These are phyloP conservation scores for Tholera decimalis DNA, from an alignment of 2,888 invertebrate species.

Conservation along the genomic window DNA sequence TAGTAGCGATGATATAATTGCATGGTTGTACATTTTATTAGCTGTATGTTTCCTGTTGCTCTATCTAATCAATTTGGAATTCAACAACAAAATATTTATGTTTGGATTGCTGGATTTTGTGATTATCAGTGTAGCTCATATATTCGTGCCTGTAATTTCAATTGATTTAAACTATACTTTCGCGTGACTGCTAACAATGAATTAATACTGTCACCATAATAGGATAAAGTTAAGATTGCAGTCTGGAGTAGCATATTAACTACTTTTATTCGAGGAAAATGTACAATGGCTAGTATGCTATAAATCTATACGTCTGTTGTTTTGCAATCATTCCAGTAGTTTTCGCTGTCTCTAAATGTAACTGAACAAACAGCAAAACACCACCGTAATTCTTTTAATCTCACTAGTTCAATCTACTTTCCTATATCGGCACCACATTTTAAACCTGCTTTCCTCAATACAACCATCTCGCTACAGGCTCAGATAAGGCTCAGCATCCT, in stretches of 20 bases:
- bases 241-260: too few relatives aligned
- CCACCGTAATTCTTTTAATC: not conserved
- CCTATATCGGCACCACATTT: slow-evolving; percentile 29
- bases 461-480: slow-evolving; percentile 50
- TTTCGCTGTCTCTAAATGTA: not conserved
- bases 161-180: not conserved
- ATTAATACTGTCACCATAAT: not conserved
- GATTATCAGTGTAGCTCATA: not conserved
- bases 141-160: not conserved
- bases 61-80: slow-evolving; percentile 31
- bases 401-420: slow-evolving; percentile 2
- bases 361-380: not conserved
- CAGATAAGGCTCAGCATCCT: slow-evolving; percentile 69
- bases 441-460: slow-evolving; percentile 52
- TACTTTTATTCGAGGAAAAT: too few relatives aligned
- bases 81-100: slow-evolving; percentile 19
- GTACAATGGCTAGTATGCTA: too few relatives aligned
- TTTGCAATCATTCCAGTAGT: too few relatives aligned
- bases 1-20: slow-evolving; percentile 52
- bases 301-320: not conserved
- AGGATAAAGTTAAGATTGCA: not conserved
- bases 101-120: slow-evolving; percentile 10
- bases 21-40: slow-evolving; percentile 32
- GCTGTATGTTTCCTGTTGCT: slow-evolving; percentile 36
- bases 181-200: not conserved